Conservation (phyloP, 2,797 vertebrate species). For the Pempheris klunzingeri region DNA sequence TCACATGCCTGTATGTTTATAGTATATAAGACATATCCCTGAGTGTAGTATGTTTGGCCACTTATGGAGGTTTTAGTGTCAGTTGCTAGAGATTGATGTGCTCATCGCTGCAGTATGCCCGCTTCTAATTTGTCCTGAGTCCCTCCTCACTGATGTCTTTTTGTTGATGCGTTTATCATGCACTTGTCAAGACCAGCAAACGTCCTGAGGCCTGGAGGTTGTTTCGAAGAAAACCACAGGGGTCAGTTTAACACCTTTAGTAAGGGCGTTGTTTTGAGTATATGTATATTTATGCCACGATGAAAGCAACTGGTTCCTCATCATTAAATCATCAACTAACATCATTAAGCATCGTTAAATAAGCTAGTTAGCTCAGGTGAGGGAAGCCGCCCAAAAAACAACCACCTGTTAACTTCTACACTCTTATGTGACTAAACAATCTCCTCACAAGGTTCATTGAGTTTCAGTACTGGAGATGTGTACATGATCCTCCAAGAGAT, state of each 20-base stretch:
- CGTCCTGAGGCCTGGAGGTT: too few relatives aligned
- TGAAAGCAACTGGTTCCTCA: too few relatives aligned
- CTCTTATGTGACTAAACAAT: too few relatives aligned
- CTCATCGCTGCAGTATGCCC: not conserved
- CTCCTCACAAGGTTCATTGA: not conserved
- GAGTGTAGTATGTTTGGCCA: too few relatives aligned
- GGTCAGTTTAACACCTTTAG: not conserved
- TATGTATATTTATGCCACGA: too few relatives aligned
- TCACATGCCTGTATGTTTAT: not conserved
- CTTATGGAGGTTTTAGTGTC: not conserved
- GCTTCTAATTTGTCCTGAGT: not conserved
- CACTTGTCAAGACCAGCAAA: not conserved
- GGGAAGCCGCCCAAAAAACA: too few relatives aligned
- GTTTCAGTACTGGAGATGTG: not conserved
- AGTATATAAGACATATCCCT: not conserved
- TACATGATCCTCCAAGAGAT: not conserved
- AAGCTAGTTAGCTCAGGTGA: too few relatives aligned
- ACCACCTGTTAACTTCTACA: too few relatives aligned
- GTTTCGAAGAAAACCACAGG: too few relatives aligned
- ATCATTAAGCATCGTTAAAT: too few relatives aligned
- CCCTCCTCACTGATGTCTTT: not conserved
- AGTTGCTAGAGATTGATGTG: not conserved
- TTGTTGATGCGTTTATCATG: not conserved
- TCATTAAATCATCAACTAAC: too few relatives aligned
- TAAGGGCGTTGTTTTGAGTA: not conserved